Base-by-base conservation (phyloP, 2,888 invertebrate genomes). In the Tubulanus polymorphus region DNA sequence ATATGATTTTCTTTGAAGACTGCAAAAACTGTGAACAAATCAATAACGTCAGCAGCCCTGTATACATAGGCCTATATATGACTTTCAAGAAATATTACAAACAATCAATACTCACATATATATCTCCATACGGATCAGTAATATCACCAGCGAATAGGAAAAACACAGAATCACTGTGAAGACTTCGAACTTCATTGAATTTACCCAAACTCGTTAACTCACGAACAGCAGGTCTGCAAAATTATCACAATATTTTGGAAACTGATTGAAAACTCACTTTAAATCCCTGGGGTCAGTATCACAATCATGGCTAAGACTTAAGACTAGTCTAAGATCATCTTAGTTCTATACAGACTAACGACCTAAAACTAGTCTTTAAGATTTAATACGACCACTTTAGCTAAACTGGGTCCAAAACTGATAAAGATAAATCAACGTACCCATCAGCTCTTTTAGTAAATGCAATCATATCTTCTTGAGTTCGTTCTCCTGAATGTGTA, bases 381-480 rank as follows among this genome's bases (percentile, higher is more conserved):
- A 37, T 20, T 23, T 27, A 25, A n/a, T 8, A 25, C n/a, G 48
- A 47, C 48, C 8, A 3, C 8, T 25, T 25, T 8, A 25, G 18
- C 48, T 23, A n/a, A 2, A 23, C 28, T 46, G n/a, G 10, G 2
- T n/a, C n/a, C n/a, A 23, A 50, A 20, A 18, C 20, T 8, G 23
- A 47, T 1, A 32, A 12, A 25, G 15, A 20, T 29, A 48, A 41
- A 28, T n/a, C 27, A 41, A 60, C 66, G 67, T 68, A 80, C 55
- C 92, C 91, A 52, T 88, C 87, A 85, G 95, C 88, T 65, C 93
- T 84, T 58, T 87, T 75, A 0, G 92, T 92, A 85, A 93, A 96
- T 72, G 90, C 90, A 0, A 93, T 86, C 73, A 96, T 88, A 64
- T 93, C 93, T 61, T 93, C 91, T 73, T 89, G 89, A 27, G 86